Percentiles rank a stretch among this genome's conserved stretches.
Conservation (phyloP, 2,113 vertebrate genomes). For the Pseudolaguvia tuberculata region DNA sequence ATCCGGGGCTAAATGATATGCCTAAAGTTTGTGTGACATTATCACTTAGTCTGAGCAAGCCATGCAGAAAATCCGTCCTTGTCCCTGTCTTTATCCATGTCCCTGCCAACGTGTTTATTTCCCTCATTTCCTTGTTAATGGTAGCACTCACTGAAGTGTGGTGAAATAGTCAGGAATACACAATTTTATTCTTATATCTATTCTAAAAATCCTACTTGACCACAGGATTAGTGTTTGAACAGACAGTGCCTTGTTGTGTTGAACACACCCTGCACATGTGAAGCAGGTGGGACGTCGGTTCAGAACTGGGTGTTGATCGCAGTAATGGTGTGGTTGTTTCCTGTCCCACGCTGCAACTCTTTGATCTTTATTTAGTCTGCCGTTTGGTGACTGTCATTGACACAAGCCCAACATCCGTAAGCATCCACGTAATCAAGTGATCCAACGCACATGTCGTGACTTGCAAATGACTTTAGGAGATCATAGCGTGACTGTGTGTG, state of each 20-base stretch:
- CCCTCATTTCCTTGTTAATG: conserved; percentile 37
- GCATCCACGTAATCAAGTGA: conserved; percentile 14
- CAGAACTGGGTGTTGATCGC: conserved; percentile 37
- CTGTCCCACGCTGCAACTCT: conserved; percentile 40
- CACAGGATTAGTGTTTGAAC: conserved; percentile 6
- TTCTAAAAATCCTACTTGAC: not conserved
- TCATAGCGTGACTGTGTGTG: not conserved
- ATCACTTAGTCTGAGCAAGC: not conserved
- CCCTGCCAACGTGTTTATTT: conserved; percentile 35
- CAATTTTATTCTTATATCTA: not conserved
- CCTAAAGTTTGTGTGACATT: not conserved
- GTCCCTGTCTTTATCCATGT: no score
- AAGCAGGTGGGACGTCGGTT: conserved; percentile 19
- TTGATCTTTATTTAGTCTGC: conserved; percentile 44
- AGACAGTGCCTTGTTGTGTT: conserved; percentile 1
- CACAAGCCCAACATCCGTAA: conserved; percentile 35
- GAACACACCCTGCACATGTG: conserved; percentile 34
- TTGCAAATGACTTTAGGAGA: not conserved
- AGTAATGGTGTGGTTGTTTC: conserved; percentile 40
- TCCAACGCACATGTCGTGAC: conserved; percentile 34
- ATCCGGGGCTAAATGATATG: not conserved
- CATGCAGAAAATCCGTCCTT: not conserved
- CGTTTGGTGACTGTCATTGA: conserved; percentile 39
- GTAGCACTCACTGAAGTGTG: conserved; percentile 25
- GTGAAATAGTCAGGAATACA: conserved; percentile 20